phyloP scores from a whole-genome alignment of 2,888 invertebrate genomes.

The Protonemura montana region DNA sequence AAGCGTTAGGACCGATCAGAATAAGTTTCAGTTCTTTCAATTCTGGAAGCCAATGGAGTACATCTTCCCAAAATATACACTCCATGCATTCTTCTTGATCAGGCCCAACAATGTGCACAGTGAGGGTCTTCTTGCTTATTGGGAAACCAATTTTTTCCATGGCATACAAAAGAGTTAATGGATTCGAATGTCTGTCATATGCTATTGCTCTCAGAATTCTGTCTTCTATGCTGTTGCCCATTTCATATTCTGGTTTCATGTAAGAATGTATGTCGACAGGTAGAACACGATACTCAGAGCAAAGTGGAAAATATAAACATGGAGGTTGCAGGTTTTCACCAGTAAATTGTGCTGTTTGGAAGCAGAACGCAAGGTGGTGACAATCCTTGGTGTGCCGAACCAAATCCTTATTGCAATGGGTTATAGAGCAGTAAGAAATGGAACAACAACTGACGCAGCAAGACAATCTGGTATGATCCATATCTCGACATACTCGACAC shows the following conservation, averaged over 20 bases:
- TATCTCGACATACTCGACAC: conserved; percentile 53
- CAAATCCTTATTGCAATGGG: conserved; percentile 46
- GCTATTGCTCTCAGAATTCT: not conserved
- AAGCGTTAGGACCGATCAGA: conserved; percentile 56
- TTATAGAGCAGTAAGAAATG: conserved; percentile 48
- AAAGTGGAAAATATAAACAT: not conserved
- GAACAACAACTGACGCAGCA: conserved; percentile 49
- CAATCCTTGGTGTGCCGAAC: conserved; percentile 48
- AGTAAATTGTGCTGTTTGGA: not conserved
- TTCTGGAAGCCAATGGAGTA: conserved; percentile 56
- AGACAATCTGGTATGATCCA: conserved; percentile 47
- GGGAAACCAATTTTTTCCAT: not conserved
- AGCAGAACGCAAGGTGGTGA: not conserved
- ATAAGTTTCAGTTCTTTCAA: conserved; percentile 52
- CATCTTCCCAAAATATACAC: conserved; percentile 55
- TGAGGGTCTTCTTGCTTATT: not conserved
- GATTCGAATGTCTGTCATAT: not conserved
- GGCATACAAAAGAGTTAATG: not conserved
- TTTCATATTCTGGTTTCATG: not conserved
- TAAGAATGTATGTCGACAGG: not conserved
- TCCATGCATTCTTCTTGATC: conserved; percentile 53
- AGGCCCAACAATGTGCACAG: conserved; percentile 56
- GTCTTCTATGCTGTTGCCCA: not conserved
- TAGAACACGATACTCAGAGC: not conserved
- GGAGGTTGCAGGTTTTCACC: not conserved